Evolutionary conservation across 2,797 vertebrate species (phyloP).

Genomic region (Sorex maritimensis): DNA sequence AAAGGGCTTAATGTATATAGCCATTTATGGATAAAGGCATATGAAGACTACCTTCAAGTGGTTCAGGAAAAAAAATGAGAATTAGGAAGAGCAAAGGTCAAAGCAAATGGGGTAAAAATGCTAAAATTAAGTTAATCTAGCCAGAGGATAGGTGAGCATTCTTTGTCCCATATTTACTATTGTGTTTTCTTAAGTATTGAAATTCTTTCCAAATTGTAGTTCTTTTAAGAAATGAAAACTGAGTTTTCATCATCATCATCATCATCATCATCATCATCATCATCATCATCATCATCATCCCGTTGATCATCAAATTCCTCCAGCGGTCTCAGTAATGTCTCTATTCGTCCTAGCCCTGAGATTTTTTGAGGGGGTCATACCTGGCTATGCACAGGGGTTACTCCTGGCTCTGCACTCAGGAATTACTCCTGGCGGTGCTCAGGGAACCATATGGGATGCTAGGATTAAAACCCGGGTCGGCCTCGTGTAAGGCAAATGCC

Average conservation of each 20-base stretch:
- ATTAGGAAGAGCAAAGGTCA: background rate
- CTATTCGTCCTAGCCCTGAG: too few species aligned
- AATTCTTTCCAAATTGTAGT: slow-evolving; percentile 13
- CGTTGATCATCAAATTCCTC: too few species aligned
- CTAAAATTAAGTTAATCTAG: background rate
- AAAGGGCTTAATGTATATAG: background rate
- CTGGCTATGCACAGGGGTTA: too few species aligned
- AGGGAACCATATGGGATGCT: too few species aligned
- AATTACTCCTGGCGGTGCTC: too few species aligned
- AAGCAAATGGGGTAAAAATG: slow-evolving; percentile 16
- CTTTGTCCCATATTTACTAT: background rate
- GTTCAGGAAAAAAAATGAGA: background rate
- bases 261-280: too few species aligned
- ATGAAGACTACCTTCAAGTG: background rate
- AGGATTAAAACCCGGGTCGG: too few species aligned
- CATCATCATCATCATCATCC: too few species aligned
- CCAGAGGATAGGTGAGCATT: background rate
- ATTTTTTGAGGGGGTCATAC: too few species aligned
- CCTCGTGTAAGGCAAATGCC: too few species aligned
- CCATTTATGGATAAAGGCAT: background rate
- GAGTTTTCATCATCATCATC: background rate
- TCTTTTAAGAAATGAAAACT: background rate
- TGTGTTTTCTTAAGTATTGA: slow-evolving; percentile 30
- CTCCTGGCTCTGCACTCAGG: too few species aligned
- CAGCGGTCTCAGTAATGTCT: too few species aligned